A percentile compares a stretch with the other conserved stretches of the same genome.
Evolutionary conservation across 2,888 invertebrate species (phyloP).

Genomic region (Deilephila porcellus): DNA sequence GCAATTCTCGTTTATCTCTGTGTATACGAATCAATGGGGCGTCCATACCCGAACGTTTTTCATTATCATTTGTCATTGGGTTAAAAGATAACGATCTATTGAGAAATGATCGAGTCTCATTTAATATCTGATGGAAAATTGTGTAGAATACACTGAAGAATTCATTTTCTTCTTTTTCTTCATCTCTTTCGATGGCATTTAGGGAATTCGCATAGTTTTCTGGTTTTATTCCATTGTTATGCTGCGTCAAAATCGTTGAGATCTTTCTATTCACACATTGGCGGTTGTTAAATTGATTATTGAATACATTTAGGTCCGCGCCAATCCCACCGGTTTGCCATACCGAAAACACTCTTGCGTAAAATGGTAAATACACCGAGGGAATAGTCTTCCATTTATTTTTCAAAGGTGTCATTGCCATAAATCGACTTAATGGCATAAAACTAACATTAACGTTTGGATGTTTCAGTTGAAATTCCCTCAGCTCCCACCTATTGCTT

Average conservation of each 20-base stretch:
- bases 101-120: constrained; percentile 60
- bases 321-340: constrained; percentile 84
- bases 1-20: constrained; percentile 59
- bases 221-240: constrained; percentile 67
- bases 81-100: constrained; percentile 49
- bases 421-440: constrained; percentile 68
- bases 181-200: constrained; percentile 59
- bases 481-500: constrained; percentile 52
- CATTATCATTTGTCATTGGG: constrained; percentile 36
- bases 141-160: constrained; percentile 55
- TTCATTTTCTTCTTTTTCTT: constrained; percentile 62
- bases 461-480: constrained; percentile 61
- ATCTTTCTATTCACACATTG: constrained; percentile 54
- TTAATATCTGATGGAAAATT: constrained; percentile 58
- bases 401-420: constrained; percentile 78
- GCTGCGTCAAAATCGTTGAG: constrained; percentile 63
- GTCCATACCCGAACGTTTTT: constrained; percentile 38
- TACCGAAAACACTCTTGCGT: constrained; percentile 77
- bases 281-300: constrained; percentile 52
- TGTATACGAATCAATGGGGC: constrained; percentile 50
- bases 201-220: constrained; percentile 61
- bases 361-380: constrained; percentile 73
- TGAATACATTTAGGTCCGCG: constrained; percentile 63
- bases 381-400: constrained; percentile 79
- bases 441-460: constrained; percentile 75